These are phyloP conservation scores for Dromaius novaehollandiae DNA, from an alignment of 2,113 vertebrate species.

Conservation along the genomic window DNA sequence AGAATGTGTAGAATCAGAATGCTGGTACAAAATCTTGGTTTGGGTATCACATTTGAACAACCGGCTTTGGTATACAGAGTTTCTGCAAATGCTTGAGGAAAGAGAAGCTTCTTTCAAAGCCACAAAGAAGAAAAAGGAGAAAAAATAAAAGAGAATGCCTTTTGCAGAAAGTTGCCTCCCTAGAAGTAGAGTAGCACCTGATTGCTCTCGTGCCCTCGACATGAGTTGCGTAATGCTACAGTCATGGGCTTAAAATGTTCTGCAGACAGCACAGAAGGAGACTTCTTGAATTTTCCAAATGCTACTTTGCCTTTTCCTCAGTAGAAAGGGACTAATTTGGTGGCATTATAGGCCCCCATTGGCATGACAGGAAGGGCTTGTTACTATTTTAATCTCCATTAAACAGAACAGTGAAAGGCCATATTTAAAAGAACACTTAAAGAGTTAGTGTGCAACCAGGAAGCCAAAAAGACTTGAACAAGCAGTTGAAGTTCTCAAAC, in stretches of 20 bases:
- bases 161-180: neutral
- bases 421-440: neutral
- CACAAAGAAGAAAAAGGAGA: neutral
- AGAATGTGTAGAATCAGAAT: neutral
- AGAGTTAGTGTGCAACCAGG: neutral
- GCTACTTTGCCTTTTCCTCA: neutral
- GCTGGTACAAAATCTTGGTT: neutral
- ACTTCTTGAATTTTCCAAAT: neutral
- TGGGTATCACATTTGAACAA: neutral
- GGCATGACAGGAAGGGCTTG: neutral
- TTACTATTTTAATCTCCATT: constrained; percentile 1
- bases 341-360: neutral
- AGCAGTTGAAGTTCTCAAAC: neutral
- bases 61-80: neutral
- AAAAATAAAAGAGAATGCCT: neutral
- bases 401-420: neutral
- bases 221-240: accelerated
- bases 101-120: neutral
- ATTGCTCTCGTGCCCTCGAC: neutral
- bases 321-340: neutral
- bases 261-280: neutral
- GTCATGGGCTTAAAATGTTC: neutral
- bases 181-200: neutral
- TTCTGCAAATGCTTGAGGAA: neutral
- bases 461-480: neutral